phyloP scores from a whole-genome alignment of 2,113 vertebrate species.

The Baryphthengus martii region DNA sequence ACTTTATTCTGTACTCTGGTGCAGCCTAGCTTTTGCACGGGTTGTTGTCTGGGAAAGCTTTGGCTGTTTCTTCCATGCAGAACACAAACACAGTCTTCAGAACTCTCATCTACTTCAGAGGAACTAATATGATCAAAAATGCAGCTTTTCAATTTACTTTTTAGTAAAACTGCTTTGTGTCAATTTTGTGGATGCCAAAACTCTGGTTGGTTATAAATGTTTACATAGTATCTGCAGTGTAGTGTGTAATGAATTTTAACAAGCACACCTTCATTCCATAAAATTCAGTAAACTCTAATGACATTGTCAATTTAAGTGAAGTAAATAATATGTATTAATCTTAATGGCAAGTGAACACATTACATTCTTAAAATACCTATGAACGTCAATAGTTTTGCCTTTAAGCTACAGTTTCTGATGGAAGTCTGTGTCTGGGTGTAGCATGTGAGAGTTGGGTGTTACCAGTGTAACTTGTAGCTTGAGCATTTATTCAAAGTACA shows the following conservation, averaged over 20 bases:
- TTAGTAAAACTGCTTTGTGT: neutral
- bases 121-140: neutral
- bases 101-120: neutral
- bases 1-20: neutral
- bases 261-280: neutral
- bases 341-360: neutral
- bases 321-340: neutral
- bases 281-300: neutral
- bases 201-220: neutral
- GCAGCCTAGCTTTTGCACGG: neutral
- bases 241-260: too few relatives aligned
- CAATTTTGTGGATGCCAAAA: neutral
- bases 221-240: neutral
- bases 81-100: neutral
- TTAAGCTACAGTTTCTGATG: neutral
- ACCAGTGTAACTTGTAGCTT: neutral
- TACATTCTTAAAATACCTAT: neutral
- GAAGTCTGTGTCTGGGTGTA: neutral
- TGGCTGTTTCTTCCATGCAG: neutral
- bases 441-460: accelerated
- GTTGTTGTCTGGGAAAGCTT: neutral
- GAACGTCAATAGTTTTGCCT: neutral
- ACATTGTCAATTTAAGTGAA: neutral
- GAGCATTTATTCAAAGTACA: neutral
- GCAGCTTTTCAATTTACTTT: neutral